phyloP scores from a whole-genome alignment of 1,140 invertebrate species.

The Lamellibrachia luymesi region DNA sequence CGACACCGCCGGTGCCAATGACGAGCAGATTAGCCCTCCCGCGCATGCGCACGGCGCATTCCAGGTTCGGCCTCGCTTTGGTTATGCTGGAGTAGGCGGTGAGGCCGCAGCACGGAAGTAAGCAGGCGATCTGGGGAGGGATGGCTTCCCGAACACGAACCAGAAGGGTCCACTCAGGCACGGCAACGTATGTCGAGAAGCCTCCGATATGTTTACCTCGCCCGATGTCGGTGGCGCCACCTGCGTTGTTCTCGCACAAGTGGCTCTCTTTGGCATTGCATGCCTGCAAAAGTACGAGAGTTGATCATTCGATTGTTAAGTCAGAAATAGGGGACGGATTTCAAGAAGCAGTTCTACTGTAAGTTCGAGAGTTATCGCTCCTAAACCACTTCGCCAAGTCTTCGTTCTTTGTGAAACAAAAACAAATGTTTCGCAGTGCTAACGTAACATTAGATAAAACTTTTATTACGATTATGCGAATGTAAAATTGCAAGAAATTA shows the following conservation, averaged over 20 bases:
- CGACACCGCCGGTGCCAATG: conserved; percentile 12
- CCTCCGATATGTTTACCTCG: conserved; percentile 13
- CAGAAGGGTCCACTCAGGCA: conserved; percentile 13
- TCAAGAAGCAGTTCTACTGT: too few relatives aligned
- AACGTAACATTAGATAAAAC: too few relatives aligned
- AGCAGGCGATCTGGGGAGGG: conserved; percentile 23
- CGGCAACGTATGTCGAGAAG: conserved; percentile 6
- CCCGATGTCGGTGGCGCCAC: conserved; percentile 14
- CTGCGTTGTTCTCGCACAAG: conserved; percentile 21
- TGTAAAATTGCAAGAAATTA: too few relatives aligned
- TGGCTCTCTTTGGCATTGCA: not conserved
- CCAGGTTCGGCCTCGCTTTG: conserved; percentile 21
- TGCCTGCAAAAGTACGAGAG: not conserved
- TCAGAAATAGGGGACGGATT: too few relatives aligned
- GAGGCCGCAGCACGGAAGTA: conserved; percentile 23
- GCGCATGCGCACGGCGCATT: conserved; percentile 20
- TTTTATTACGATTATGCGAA: too few relatives aligned
- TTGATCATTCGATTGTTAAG: not conserved
- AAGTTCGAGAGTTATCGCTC: too few relatives aligned
- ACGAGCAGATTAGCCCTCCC: conserved; percentile 24
- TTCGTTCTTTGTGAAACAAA: too few relatives aligned
- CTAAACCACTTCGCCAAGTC: too few relatives aligned
- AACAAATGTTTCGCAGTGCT: too few relatives aligned
- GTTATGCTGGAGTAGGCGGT: conserved; percentile 15
- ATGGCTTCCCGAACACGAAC: conserved; percentile 15